Percentiles rank a stretch among this genome's conserved stretches.
phyloP scores from a whole-genome alignment of 2,888 invertebrate genomes.

The Amphipyra berbera region DNA sequence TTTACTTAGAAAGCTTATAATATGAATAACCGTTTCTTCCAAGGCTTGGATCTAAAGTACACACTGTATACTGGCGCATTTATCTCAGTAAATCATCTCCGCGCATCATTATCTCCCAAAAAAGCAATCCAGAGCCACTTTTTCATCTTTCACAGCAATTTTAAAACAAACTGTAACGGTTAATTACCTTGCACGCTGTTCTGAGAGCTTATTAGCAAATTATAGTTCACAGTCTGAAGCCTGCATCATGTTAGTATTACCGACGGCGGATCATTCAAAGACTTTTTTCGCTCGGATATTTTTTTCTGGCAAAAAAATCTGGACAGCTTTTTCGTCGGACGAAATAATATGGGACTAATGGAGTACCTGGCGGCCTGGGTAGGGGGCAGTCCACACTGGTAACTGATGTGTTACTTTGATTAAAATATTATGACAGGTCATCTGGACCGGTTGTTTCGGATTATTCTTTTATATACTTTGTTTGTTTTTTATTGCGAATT shows the following conservation, averaged over 20 bases:
- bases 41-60: slow-evolving; percentile 11
- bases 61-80: not conserved
- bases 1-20: too few relatives aligned
- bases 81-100: slow-evolving; percentile 29
- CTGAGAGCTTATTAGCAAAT: slow-evolving; percentile 58
- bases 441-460: slow-evolving; percentile 19
- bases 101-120: slow-evolving; percentile 27
- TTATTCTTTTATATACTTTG: slow-evolving; percentile 5
- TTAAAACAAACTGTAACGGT: slow-evolving; percentile 55
- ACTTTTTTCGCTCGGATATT: slow-evolving; percentile 47
- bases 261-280: slow-evolving; percentile 63
- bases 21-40: too few relatives aligned
- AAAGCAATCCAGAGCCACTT: slow-evolving; percentile 30
- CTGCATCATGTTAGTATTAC: slow-evolving; percentile 46
- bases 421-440: slow-evolving; percentile 60
- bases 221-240: slow-evolving; percentile 50
- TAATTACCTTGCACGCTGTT: slow-evolving; percentile 45
- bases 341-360: slow-evolving; percentile 59
- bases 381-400: slow-evolving; percentile 49
- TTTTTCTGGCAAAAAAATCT: slow-evolving; percentile 51
- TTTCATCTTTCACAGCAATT: slow-evolving; percentile 47
- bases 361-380: slow-evolving; percentile 43
- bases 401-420: slow-evolving; percentile 59
- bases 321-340: slow-evolving; percentile 60
- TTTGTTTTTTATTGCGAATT: slow-evolving; percentile 20